These are phyloP conservation scores for Bombus pascuorum DNA, from an alignment of 1,140 invertebrate genomes.

Conservation along the genomic window DNA sequence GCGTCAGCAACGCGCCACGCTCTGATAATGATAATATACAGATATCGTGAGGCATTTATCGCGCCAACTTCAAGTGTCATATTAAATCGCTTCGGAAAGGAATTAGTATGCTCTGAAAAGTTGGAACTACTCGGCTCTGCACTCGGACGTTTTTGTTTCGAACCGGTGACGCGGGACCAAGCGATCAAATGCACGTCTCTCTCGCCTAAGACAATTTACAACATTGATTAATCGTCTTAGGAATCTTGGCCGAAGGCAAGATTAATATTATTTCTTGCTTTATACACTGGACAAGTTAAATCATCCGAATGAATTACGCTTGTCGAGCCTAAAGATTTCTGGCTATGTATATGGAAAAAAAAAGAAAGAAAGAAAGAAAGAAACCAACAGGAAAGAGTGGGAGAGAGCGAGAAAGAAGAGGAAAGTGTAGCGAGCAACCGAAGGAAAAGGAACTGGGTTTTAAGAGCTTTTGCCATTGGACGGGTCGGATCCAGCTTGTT, in stretches of 20 bases:
- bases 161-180: not conserved
- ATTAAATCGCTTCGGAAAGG: conserved; percentile 31
- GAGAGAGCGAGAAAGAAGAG: not conserved
- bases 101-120: conserved; percentile 12
- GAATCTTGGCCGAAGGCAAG: not conserved
- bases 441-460: conserved; percentile 56
- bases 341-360: not conserved
- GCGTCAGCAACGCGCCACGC: not conserved
- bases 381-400: not conserved
- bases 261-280: conserved; percentile 13
- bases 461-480: conserved; percentile 55
- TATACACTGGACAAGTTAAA: not conserved
- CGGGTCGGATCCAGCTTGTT: conserved; percentile 54
- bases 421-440: conserved; percentile 33
- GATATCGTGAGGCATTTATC: conserved; percentile 30
- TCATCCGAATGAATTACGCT: not conserved
- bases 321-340: not conserved
- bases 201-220: not conserved
- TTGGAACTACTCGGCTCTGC: not conserved
- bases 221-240: not conserved
- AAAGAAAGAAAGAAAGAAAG: not conserved
- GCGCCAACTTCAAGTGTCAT: conserved; percentile 13
- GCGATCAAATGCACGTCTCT: not conserved
- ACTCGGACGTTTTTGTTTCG: not conserved
- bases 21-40: conserved; percentile 31